phyloP scores from a whole-genome alignment of 2,888 invertebrate genomes.

The Drosophila borborema region DNA sequence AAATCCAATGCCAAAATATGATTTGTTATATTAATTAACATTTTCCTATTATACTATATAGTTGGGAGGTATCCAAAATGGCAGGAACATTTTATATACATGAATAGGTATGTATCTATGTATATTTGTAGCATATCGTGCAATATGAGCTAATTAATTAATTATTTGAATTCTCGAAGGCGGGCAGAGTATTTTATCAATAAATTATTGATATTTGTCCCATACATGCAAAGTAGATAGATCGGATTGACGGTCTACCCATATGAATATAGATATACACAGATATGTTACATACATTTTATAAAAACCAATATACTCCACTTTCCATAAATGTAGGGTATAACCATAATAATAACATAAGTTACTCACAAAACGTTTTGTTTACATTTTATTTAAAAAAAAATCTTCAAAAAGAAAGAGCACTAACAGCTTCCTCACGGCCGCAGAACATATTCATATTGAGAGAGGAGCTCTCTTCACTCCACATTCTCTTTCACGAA shows the following conservation, averaged over 20 bases:
- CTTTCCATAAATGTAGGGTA: background rate
- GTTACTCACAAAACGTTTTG: conserved; percentile 47
- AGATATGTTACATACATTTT: background rate
- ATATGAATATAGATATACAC: background rate
- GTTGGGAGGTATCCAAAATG: background rate
- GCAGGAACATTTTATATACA: too few species aligned
- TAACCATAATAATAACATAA: conserved; percentile 36
- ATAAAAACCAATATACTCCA: background rate
- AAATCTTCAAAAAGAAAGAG: conserved; percentile 54
- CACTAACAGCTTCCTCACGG: conserved; percentile 32
- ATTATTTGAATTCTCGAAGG: too few species aligned
- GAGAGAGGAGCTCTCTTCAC: conserved; percentile 18
- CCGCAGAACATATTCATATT: conserved; percentile 16
- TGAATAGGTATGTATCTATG: too few species aligned
- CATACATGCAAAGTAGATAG: background rate
- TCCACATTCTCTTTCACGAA: conserved; percentile 5
- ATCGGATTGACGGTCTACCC: background rate
- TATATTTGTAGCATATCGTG: too few species aligned
- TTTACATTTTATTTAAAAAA: conserved; percentile 66
- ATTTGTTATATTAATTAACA: background rate
- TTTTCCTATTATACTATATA: background rate
- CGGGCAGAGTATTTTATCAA: too few species aligned
- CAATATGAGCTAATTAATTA: too few species aligned
- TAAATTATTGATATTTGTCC: too few species aligned
- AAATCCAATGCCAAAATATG: background rate